Base-by-base conservation (phyloP, 2,888 invertebrate genomes). In the Seira ritae region DNA sequence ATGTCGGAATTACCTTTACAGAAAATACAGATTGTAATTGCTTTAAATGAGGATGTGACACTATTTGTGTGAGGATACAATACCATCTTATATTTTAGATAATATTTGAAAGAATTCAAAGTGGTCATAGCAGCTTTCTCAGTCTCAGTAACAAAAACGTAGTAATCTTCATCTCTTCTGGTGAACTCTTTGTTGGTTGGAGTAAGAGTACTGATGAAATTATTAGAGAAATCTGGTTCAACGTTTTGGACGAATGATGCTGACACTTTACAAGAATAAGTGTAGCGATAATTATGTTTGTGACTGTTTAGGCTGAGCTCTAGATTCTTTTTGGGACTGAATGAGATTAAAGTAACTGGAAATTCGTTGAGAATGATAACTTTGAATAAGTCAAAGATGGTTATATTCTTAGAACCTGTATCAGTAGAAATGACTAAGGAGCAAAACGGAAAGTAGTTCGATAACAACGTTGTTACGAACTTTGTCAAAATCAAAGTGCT, bases 91-190 rank as follows among this genome's bases (percentile, higher is more conserved):
- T 20, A 75, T 37, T 50, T 12, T 0, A 75, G 3, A 17, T 67
- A 66, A 17, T 17, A 66, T 12, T 23, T 66, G 3, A 75, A 15
- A 0, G 74, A 67, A 15, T 46, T n/a, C 15, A 75, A 24, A 1
- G 66, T 4, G n/a, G 17, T 8, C 4, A 20, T 70, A 17, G 66
- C 31, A 1, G 42, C 1, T 6, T 50, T 15, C 20, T 55, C 37
- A 60, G 3, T 69, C 12, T 6, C 15, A 31, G 69, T 22, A 10
- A 76, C 15, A 60, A 76, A 76, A n/a, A 76, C 24, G 60, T 55
- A 76, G 69, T 55, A 31, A 37, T 76, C 76, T 31, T 69, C 60
- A 69, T 76, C 69, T 17, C 76, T 17, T 60, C 20, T 50, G 15
- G 23, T 55, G 6, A 42, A 66, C 2, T 66, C 66, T 17, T 15